A percentile compares a stretch with the other conserved stretches of the same genome.
Evolutionary conservation across 53 echinoderm and acorn worm genomes (phyloP).

Genomic region (Glandiceps talaboti): DNA sequence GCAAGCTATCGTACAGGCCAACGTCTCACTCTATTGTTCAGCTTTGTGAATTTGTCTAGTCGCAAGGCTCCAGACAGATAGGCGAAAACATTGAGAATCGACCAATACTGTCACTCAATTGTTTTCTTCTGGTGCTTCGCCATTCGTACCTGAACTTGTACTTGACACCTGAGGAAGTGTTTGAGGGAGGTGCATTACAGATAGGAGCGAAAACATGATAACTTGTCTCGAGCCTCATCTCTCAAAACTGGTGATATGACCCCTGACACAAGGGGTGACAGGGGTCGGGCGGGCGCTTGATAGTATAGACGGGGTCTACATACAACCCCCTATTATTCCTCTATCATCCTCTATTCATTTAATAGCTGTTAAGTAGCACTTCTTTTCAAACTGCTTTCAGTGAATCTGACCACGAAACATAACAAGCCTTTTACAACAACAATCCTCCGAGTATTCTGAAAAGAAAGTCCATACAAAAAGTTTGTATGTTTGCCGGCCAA

Average conservation of each 20-base stretch:
- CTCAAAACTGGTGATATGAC: too few species aligned
- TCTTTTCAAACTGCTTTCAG: not conserved
- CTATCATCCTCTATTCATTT: not conserved
- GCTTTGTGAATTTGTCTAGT: not conserved
- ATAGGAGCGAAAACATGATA: too few species aligned
- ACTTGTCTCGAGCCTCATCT: too few species aligned
- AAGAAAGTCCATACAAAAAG: not conserved
- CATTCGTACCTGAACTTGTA: too few species aligned
- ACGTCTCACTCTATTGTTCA: not conserved
- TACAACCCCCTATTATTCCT: not conserved
- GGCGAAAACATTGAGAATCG: not conserved
- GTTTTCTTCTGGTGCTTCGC: too few species aligned
- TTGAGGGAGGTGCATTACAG: too few species aligned
- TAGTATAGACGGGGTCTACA: not conserved
- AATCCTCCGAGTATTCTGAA: not conserved
- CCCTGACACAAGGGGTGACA: not conserved
- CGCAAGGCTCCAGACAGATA: not conserved
- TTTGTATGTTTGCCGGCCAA: not conserved
- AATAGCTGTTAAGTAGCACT: not conserved
- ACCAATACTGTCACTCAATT: constrained; percentile 1
- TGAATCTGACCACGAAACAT: not conserved
- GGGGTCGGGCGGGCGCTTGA: not conserved
- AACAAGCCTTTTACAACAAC: not conserved
- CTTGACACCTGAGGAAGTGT: too few species aligned
- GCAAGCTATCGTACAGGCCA: not conserved